Evolutionary conservation across 2,797 vertebrate genomes (phyloP), one percentile per base, ranked within the genome.

Genomic region (Heterohyrax brucei): DNA sequence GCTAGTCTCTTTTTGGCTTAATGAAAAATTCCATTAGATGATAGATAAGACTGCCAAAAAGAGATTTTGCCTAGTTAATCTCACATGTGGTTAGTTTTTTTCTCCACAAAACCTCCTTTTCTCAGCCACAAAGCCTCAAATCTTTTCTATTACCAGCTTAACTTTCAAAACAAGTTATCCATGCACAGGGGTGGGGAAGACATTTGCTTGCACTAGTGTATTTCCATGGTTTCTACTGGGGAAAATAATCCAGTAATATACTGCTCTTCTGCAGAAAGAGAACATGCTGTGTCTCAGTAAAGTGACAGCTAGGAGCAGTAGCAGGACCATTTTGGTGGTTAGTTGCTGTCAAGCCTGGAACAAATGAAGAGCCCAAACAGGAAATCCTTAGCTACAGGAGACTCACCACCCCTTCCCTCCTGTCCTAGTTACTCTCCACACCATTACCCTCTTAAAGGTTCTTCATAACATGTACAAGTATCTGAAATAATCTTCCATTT

Each of bases 221-320:
- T 64, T 87, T 87, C 2, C 48, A 82, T 91, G 48, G 93, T 26
- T 80, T 89, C 26, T 87, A 26, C 19, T 72, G 33, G 61, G 87
- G 53, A 87, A 78, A 93, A 86, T 30, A 76, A 21, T 10, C 80
- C 26, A 70, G n/a, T 12, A 28, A 26, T 56, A 44, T 19, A 72
- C 2, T 79, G 18, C 26, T 91, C 50, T 78, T 26, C 0, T 8
- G 86, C 59, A 85, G 22, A 91, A 77, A 73, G 10, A 82, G 0
- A 78, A 28, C 30, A 76, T 0, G 4, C 2, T 66, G 59, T 86
- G 85, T 87, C 72, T 87, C 85, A 89, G 59, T 1, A 56, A 33
- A 56, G 6, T 10, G n/a, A 89, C 78, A 53, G 50, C 46, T 6
- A 61, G 46, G 1, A 64, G 16, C 46, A 78, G 50, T 22, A 59